phyloP scores from a whole-genome alignment of 2,797 vertebrate genomes.

The Sternarchorhynchus goeldii region DNA sequence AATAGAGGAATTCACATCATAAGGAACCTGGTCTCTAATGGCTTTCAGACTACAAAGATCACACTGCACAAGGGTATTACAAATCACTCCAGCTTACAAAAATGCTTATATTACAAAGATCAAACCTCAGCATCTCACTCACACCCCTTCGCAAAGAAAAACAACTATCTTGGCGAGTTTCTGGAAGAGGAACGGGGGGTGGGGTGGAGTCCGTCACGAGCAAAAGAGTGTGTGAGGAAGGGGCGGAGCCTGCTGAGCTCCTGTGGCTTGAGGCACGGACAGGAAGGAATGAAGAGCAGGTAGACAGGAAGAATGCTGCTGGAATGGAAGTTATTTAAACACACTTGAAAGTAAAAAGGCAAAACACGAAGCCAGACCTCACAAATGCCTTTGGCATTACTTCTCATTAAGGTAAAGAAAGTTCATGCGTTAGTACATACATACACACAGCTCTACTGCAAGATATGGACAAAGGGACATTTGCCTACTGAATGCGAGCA shows the following conservation, averaged over 20 bases:
- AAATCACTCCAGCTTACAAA: neutral
- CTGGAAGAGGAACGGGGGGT: neutral
- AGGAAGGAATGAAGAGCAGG: neutral
- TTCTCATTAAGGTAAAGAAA: too few species aligned
- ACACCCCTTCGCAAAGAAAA: neutral
- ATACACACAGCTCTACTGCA: neutral
- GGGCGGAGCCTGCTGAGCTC: neutral
- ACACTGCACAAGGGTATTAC: neutral
- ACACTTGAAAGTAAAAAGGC: neutral
- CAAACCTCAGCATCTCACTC: slow-evolving; percentile 4
- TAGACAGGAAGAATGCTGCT: slow-evolving; percentile 32
- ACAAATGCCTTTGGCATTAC: too few species aligned
- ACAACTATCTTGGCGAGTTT: neutral
- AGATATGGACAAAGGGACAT: slow-evolving; percentile 41
- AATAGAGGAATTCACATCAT: neutral
- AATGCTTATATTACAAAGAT: neutral
- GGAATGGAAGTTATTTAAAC: slow-evolving; percentile 46
- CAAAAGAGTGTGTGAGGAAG: neutral
- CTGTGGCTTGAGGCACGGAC: neutral
- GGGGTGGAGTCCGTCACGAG: neutral
- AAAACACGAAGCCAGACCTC: neutral
- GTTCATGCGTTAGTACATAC: too few species aligned
- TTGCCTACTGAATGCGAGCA: slow-evolving; percentile 44
- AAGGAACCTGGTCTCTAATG: neutral
- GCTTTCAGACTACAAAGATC: neutral